These are phyloP conservation scores for Rotaria sp. DNA, from an alignment of 2,888 invertebrate genomes.

Conservation along the genomic window DNA sequence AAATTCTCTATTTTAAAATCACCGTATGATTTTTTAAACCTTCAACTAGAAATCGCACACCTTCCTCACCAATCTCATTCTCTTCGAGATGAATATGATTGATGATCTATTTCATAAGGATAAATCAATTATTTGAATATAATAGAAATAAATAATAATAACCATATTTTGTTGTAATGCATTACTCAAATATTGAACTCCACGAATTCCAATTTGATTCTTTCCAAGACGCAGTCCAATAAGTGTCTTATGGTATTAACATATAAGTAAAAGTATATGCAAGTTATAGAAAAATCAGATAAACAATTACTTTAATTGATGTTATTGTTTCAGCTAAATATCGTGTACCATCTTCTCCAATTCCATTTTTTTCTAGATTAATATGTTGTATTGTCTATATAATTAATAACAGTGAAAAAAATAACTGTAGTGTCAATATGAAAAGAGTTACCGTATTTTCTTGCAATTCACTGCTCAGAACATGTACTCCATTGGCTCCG, in stretches of 20 bases:
- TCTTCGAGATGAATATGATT: background rate
- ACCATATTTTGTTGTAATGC: background rate
- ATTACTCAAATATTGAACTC: background rate
- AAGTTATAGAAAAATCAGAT: too few relatives aligned
- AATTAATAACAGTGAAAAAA: background rate
- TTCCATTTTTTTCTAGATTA: background rate
- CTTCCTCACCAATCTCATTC: background rate
- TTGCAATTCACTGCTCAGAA: background rate
- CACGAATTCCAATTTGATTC: background rate
- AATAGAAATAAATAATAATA: background rate
- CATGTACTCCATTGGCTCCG: too few relatives aligned
- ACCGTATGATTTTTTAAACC: background rate
- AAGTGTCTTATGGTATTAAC: background rate
- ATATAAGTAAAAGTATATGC: background rate
- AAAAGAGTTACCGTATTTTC: background rate
- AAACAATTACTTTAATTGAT: background rate
- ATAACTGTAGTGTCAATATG: background rate
- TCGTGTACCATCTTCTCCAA: background rate
- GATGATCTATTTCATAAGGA: background rate
- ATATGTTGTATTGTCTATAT: background rate
- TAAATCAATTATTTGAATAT: background rate
- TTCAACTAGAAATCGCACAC: background rate
- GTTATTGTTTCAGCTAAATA: background rate
- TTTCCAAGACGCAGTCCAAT: background rate
- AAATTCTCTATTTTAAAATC: background rate